phyloP scores from a whole-genome alignment of 2,888 invertebrate genomes.

The Amphipoea oculea region DNA sequence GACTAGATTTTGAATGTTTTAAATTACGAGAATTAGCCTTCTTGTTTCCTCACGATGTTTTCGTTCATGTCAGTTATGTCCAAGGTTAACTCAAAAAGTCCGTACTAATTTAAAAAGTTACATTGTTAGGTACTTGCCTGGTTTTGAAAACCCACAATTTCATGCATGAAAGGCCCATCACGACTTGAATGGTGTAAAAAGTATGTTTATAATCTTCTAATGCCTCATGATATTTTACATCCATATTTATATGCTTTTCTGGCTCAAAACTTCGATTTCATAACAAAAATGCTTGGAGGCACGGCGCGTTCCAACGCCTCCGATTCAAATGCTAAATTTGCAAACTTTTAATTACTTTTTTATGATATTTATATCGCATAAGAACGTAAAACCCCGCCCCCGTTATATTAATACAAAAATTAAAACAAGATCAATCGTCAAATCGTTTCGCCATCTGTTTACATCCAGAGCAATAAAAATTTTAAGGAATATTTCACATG shows the following conservation, averaged over 20 bases:
- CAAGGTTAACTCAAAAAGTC: neutral
- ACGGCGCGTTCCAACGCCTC: neutral
- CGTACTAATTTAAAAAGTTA: neutral
- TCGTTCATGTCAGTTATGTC: neutral
- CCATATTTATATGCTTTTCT: neutral
- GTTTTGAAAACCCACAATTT: neutral
- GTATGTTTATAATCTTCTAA: neutral
- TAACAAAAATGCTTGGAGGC: neutral
- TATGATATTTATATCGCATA: constrained; percentile 16
- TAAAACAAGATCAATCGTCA: constrained; percentile 56
- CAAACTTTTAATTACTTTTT: constrained; percentile 36
- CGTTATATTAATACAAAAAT: constrained; percentile 43
- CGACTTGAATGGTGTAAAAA: neutral
- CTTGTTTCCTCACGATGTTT: neutral
- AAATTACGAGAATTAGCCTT: no score
- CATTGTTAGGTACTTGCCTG: neutral
- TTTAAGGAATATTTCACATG: constrained; percentile 46
- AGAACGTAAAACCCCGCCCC: constrained; percentile 30
- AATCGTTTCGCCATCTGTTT: constrained; percentile 42
- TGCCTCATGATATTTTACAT: neutral
- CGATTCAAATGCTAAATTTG: constrained; percentile 3
- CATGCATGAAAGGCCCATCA: neutral
- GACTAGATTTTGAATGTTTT: no score
- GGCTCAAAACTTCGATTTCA: neutral
- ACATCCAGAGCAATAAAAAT: constrained; percentile 53